Evolutionary conservation across 2,113 vertebrate genomes (phyloP).

Genomic region (Hucho hucho): DNA sequence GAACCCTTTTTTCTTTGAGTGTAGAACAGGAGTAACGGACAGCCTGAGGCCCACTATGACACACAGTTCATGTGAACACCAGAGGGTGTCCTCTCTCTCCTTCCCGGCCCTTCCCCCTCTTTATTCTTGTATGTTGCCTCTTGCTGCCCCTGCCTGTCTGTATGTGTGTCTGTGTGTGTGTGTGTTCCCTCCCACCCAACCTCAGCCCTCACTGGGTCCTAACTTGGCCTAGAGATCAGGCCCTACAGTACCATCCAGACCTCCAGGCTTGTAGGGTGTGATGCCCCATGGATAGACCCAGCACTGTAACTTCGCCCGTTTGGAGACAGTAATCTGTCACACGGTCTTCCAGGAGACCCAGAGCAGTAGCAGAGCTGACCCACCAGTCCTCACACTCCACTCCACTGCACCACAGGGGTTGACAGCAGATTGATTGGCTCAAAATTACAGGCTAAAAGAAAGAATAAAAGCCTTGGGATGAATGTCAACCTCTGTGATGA

Average conservation of each 20-base stretch:
- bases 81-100: slow-evolving; percentile 36
- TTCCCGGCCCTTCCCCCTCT: slow-evolving; percentile 17
- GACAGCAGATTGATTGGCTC: no score
- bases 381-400: background rate
- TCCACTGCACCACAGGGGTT: no score
- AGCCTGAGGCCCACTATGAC: slow-evolving; percentile 50
- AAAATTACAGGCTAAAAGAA: no score
- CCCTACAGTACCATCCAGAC: background rate
- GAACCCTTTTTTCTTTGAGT: no score
- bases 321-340: background rate
- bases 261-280: background rate
- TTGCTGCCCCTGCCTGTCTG: no score
- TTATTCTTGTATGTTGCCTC: no score
- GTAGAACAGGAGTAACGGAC: background rate
- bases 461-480: no score
- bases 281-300: background rate
- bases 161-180: no score
- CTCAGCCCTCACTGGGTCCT: background rate
- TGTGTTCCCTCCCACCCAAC: background rate
- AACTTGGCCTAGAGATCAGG: background rate
- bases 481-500: no score
- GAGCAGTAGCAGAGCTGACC: slow-evolving; percentile 1
- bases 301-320: slow-evolving; percentile 7
- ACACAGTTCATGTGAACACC: slow-evolving; percentile 46
- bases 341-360: slow-evolving; percentile 11